Base-by-base conservation (phyloP, 1,140 invertebrate species). In the Tetranychus cinnabarinus region DNA sequence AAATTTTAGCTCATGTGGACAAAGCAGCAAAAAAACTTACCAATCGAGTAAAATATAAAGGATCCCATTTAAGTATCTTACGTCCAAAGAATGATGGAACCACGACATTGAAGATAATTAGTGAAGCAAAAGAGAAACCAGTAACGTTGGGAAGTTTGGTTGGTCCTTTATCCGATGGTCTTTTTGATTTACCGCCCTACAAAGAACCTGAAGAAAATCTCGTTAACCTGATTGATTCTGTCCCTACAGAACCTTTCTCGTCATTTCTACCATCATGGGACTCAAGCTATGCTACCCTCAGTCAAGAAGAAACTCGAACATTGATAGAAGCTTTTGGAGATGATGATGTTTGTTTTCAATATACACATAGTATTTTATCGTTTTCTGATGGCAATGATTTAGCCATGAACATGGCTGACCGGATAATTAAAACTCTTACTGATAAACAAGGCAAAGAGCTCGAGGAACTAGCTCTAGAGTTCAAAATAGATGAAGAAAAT, bases 181-280 rank as follows among this genome's bases (percentile, higher is more conserved):
- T 82, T 42, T 77, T 77, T 3, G 72, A 76, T 61, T 67, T 83
- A 35, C 58, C 55, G 50, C 72, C 77, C 68, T 84, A 84, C 58
- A 80, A 86, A 58, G 88, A 95, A 69, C 89, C 95, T 70, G 80
- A 86, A 15, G 78, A 87, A 52, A 95, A 93, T 71, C 74, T 82
- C 62, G 83, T 84, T 0, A 90, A 88, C 71, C 80, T 86, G 65
- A 74, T 79, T 79, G 69, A 64, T 36, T 60, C 63, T 39, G 13
- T 61, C 8, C 15, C 35, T 37, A 60, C 31, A 12, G 35, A 60
- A 46, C 58, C 64, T 45, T 68, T 62, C 58, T 84, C 87, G 46
- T 91, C 88, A 2, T 93, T 93, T 75, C 90, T 90, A 2, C 93
- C 93, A 0, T 82, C 82, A 31, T 91, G 90, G 72, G 92, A 97